phyloP scores from a whole-genome alignment of 2,113 vertebrate species.

The Halcyon senegalensis region DNA sequence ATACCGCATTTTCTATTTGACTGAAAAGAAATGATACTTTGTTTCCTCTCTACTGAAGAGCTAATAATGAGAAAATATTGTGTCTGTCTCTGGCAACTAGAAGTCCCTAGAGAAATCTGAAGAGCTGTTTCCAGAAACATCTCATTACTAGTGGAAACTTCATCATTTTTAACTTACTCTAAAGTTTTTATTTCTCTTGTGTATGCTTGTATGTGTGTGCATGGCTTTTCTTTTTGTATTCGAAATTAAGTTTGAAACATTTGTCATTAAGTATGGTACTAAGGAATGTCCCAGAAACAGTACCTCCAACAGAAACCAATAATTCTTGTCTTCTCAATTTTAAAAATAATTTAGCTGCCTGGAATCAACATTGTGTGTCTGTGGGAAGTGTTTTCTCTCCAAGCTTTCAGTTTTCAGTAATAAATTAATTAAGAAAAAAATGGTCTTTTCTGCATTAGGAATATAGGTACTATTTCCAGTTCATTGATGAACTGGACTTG shows the following conservation, averaged over 20 bases:
- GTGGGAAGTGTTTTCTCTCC: not conserved
- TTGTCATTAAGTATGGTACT: not conserved
- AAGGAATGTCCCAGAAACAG: not conserved
- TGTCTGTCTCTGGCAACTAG: conserved; percentile 68
- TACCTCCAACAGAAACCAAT: not conserved
- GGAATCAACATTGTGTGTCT: not conserved
- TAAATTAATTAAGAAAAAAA: not conserved
- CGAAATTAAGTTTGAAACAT: conserved; percentile 13
- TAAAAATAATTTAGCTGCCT: not conserved
- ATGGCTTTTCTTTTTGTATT: conserved; percentile 26
- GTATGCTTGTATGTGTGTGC: not conserved
- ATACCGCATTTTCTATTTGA: conserved; percentile 47
- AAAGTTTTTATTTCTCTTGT: conserved; percentile 39
- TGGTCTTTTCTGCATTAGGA: not conserved
- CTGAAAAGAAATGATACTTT: conserved; percentile 31
- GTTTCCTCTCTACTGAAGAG: conserved; percentile 59
- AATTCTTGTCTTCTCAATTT: not conserved
- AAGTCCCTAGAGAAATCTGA: conserved; percentile 71
- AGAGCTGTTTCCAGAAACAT: conserved; percentile 60
- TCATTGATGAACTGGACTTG: not conserved
- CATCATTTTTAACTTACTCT: conserved; percentile 57
- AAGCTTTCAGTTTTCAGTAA: not conserved
- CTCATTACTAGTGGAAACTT: conserved; percentile 67
- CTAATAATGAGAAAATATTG: conserved; percentile 79
- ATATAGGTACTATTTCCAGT: not conserved